Evolutionary conservation across 2,888 invertebrate genomes (phyloP), one percentile per base, ranked within the genome.

Genomic region (Plusia festucae): DNA sequence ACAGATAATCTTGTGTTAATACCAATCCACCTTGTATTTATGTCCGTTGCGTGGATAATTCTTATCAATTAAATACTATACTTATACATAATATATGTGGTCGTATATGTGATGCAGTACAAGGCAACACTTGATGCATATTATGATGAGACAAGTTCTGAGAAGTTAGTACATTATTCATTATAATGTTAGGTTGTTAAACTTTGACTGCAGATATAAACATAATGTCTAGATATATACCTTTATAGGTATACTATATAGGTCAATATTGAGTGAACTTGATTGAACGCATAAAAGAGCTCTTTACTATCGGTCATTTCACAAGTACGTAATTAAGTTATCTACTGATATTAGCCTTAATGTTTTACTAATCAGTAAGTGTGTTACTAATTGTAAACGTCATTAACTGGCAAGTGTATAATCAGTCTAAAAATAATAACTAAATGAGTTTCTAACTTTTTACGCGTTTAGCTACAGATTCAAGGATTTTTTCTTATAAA

Each of bases 91-190:
- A n/a, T 59, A 32, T 22, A 24, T 9, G 3, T 9, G 4, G 27
- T 27, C 18, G 9, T 30, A 6, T 7, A 30, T 40, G 5, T 18
- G 20, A 15, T 55, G 46, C 46, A 22, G 46, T 8, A 44, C 22
- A 51, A 22, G 20, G 60, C 40, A 2, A 56, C 13, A 18, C 32
- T 52, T 58, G 27, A 44, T 30, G 15, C 18, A 52, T 40, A 53
- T 65, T 61, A 49, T 56, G 62, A 6, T 51, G 32, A 61, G 20
- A 13, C 54, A 32, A 11, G 6, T 59, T 59, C 76, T 61, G 44
- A 53, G 59, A 53, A 70, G 60, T 30, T 15, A 13, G 57, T 68
- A 32, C 40, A 55, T 56, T 53, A 56, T 52, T 56, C 11, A 56
- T 51, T 34, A 49, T 27, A 46, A 34, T 24, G 30, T 40, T 16